Conservation (phyloP, 2,797 vertebrate genomes). For the Nyctibius grandis region DNA sequence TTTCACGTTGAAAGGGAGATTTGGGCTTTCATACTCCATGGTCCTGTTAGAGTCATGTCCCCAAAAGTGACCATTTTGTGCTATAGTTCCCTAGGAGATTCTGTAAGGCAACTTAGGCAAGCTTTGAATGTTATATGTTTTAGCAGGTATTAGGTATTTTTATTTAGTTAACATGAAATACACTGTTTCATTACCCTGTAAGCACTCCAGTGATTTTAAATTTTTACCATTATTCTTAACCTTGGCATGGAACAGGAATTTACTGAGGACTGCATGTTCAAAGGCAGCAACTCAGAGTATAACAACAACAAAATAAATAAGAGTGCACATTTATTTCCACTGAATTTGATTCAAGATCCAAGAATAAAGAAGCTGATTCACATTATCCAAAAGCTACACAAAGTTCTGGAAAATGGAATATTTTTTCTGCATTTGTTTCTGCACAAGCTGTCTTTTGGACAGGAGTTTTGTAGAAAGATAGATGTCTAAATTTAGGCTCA, state of each 20-base stretch:
- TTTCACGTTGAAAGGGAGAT: not conserved
- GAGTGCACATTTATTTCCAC: slow-evolving; percentile 45
- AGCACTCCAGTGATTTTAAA: not conserved
- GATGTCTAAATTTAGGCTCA: slow-evolving; percentile 22
- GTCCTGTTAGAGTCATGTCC: not conserved
- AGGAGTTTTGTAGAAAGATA: slow-evolving; percentile 16
- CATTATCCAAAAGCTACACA: slow-evolving; percentile 40
- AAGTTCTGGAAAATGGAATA: slow-evolving; percentile 37
- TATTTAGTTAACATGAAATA: not conserved
- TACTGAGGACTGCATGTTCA: slow-evolving; percentile 38
- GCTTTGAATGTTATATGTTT: not conserved
- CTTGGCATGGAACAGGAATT: not conserved
- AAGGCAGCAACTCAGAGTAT: not conserved
- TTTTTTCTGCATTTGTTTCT: slow-evolving; percentile 24
- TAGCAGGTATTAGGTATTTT: not conserved
- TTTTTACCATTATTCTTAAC: not conserved
- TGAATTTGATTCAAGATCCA: slow-evolving; percentile 31
- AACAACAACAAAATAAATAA: slow-evolving; percentile 37
- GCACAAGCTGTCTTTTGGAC: not conserved
- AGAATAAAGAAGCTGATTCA: slow-evolving; percentile 48
- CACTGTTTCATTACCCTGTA: not conserved
- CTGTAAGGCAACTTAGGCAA: not conserved
- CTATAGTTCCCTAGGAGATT: slow-evolving; percentile 14
- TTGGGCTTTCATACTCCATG: not conserved
- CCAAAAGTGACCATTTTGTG: not conserved